These are phyloP conservation scores for Hirtodrosophila alboralis DNA, from an alignment of 2,888 invertebrate genomes.

Conservation along the genomic window DNA sequence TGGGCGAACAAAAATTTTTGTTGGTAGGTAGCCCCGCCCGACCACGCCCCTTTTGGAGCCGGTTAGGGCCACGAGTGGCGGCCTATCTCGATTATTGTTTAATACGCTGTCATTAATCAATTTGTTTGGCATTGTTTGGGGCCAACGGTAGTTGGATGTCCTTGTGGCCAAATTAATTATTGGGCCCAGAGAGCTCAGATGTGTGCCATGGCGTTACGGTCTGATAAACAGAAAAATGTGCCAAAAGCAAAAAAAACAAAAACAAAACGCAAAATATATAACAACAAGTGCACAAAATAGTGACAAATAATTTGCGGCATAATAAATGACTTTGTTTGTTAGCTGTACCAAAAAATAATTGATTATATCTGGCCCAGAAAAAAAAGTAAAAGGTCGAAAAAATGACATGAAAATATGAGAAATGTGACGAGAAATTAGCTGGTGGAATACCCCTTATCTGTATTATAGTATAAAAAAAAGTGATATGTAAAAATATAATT, in stretches of 20 bases:
- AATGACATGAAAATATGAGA: constrained; percentile 1
- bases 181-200: constrained; percentile 51
- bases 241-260: constrained; percentile 23
- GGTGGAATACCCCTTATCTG: too few species aligned
- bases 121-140: constrained; percentile 74
- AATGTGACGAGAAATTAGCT: constrained; percentile 1
- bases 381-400: constrained; percentile 9
- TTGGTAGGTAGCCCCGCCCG: constrained; percentile 20
- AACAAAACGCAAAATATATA: constrained; percentile 29
- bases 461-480: too few species aligned
- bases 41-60: constrained; percentile 9
- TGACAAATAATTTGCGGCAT: constrained; percentile 68
- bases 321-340: constrained; percentile 70
- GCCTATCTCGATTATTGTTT: constrained; percentile 80
- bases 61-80: constrained; percentile 38
- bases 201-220: constrained; percentile 46
- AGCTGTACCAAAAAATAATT: constrained; percentile 55
- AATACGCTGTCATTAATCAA: constrained; percentile 77
- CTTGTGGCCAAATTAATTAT: constrained; percentile 75
- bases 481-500: too few species aligned
- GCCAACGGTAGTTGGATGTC: constrained; percentile 51
- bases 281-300: constrained; percentile 64
- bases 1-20: constrained; percentile 52
- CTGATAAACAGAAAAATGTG: constrained; percentile 56
- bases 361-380: constrained; percentile 41